A percentile compares a stretch with the other conserved stretches of the same genome.
Conservation (phyloP, 2,113 vertebrate genomes). For the Limnothrissa miodon region DNA sequence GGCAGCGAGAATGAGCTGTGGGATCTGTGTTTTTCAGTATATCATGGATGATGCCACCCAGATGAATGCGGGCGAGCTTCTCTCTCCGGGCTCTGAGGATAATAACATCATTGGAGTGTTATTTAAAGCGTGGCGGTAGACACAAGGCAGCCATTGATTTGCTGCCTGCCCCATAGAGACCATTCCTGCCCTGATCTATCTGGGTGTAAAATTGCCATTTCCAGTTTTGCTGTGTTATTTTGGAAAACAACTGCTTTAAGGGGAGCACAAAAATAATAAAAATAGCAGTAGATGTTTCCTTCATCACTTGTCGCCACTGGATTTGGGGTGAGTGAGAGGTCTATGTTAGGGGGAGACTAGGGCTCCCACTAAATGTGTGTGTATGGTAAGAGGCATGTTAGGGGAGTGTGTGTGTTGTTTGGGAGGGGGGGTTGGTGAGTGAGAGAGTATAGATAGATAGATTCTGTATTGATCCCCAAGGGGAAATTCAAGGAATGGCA, state of each 20-base stretch:
- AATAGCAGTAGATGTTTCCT: not conserved
- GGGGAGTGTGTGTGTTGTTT: too few species aligned
- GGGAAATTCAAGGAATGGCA: too few species aligned
- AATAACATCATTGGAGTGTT: constrained; percentile 31
- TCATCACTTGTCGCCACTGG: constrained; percentile 23
- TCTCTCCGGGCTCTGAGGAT: constrained; percentile 23
- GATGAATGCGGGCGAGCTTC: constrained; percentile 17
- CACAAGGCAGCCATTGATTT: constrained; percentile 45
- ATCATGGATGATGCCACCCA: constrained; percentile 15
- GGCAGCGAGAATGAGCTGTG: not conserved
- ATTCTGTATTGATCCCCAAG: too few species aligned
- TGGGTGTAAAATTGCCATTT: constrained; percentile 51
- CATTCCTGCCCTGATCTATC: constrained; percentile 46
- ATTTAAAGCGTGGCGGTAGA: constrained; percentile 39
- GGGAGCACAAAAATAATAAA: constrained; percentile 35
- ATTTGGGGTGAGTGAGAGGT: constrained; percentile 25
- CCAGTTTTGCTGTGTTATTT: constrained; percentile 11
- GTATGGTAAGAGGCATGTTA: too few species aligned
- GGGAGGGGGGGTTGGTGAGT: too few species aligned
- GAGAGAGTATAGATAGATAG: too few species aligned
- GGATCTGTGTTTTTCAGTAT: not conserved
- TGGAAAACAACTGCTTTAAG: constrained; percentile 10
- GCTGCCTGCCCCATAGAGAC: constrained; percentile 38
- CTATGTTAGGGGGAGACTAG: constrained; percentile 16
- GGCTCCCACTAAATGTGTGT: too few species aligned